phyloP scores from a whole-genome alignment of 2,113 vertebrate species.

The Festucalex cinctus region DNA sequence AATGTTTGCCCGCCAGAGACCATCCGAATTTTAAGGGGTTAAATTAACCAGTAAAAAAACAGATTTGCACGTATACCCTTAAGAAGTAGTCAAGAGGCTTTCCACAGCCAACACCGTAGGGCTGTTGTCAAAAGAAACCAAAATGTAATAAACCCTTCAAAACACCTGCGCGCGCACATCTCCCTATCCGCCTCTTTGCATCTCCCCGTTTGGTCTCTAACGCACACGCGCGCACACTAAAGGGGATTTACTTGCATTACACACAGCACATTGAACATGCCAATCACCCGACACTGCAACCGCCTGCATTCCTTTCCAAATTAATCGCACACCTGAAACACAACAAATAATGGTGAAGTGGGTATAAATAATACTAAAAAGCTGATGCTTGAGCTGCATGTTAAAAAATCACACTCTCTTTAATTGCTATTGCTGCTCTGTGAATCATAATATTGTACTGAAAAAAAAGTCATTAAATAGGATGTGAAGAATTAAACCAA shows the following conservation, averaged over 20 bases:
- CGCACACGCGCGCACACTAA: constrained; percentile 46
- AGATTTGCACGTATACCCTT: constrained; percentile 37
- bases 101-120: constrained; percentile 54
- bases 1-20: too few species aligned
- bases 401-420: constrained; percentile 33
- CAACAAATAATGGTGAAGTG: constrained; percentile 40
- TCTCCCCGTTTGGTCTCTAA: constrained; percentile 37
- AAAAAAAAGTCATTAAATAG: too few species aligned
- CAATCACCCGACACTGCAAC: constrained; percentile 62
- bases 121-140: constrained; percentile 69
- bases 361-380: constrained; percentile 51
- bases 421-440: too few species aligned
- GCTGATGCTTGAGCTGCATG: constrained; percentile 39
- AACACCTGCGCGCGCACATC: constrained; percentile 67
- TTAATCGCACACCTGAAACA: constrained; percentile 49
- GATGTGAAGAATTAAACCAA: too few species aligned
- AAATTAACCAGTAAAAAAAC: neutral
- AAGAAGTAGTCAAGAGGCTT: constrained; percentile 47
- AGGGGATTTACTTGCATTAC: constrained; percentile 65
- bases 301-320: constrained; percentile 62
- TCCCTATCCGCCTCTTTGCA: neutral
- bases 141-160: constrained; percentile 80
- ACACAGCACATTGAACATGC: constrained; percentile 64
- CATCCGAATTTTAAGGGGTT: too few species aligned
- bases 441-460: too few species aligned